Percentiles rank a stretch among this genome's conserved stretches.
Evolutionary conservation across 2,797 vertebrate species (phyloP).

Genomic region (Scomberomorus guttatus): DNA sequence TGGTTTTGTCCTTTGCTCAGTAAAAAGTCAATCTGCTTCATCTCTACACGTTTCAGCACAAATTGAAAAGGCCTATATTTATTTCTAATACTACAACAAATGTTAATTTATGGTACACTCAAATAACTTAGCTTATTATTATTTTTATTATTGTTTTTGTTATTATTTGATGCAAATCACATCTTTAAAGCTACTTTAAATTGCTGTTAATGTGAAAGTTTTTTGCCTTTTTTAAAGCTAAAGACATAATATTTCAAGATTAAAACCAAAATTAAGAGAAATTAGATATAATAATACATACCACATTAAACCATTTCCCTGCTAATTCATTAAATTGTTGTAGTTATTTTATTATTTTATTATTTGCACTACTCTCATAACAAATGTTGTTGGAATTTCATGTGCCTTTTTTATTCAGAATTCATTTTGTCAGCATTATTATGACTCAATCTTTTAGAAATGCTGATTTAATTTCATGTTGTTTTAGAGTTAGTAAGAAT

Average conservation of each 20-base stretch:
- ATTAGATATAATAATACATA: not conserved
- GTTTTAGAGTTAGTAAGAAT: not conserved
- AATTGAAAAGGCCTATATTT: not conserved
- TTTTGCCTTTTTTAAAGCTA: too few species aligned
- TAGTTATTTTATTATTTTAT: not conserved
- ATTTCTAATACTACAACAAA: conserved; percentile 2
- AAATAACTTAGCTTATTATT: not conserved
- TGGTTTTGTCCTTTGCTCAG: not conserved
- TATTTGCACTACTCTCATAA: not conserved
- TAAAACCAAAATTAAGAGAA: conserved; percentile 1
- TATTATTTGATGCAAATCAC: not conserved
- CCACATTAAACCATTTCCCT: not conserved
- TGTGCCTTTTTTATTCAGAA: not conserved
- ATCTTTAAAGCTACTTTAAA: not conserved
- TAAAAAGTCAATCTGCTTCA: not conserved
- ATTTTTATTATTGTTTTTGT: not conserved
- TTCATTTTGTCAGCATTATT: not conserved
- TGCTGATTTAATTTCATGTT: not conserved
- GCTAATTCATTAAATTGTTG: not conserved
- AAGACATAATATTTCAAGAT: not conserved
- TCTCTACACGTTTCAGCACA: not conserved
- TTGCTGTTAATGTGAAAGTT: too few species aligned
- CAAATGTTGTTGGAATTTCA: not conserved
- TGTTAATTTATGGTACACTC: not conserved
- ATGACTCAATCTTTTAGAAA: not conserved